Evolutionary conservation across 1,140 invertebrate species (phyloP).

Genomic region (Achatina immaculata): DNA sequence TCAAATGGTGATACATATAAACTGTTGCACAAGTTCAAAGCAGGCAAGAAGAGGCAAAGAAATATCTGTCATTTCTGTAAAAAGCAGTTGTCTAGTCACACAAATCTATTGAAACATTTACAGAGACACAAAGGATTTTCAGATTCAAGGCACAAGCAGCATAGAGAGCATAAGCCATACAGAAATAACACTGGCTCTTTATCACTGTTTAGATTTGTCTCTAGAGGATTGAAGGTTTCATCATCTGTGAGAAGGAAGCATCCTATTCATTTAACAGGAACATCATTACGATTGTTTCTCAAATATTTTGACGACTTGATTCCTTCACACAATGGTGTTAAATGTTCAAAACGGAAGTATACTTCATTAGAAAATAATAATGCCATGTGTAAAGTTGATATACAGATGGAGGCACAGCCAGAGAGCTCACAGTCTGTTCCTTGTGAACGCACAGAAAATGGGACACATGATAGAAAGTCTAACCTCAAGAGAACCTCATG

Average conservation of each 20-base stretch:
- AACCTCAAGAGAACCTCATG: background rate
- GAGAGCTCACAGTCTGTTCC: background rate
- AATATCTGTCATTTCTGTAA: constrained; percentile 28
- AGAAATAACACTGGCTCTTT: background rate
- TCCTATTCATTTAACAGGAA: background rate
- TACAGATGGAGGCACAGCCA: background rate
- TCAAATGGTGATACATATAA: background rate
- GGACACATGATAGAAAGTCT: background rate
- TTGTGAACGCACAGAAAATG: background rate
- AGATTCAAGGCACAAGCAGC: background rate
- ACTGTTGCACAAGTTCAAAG: background rate
- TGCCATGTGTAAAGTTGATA: background rate
- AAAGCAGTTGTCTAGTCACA: constrained; percentile 12
- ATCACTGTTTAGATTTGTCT: background rate
- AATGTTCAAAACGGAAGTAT: background rate
- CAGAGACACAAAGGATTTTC: constrained; percentile 26
- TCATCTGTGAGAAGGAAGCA: background rate
- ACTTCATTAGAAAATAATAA: background rate
- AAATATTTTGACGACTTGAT: constrained; percentile 10
- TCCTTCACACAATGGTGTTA: background rate
- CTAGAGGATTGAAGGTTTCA: background rate
- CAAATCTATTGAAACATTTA: constrained; percentile 33
- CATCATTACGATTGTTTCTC: background rate
- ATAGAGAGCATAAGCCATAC: background rate
- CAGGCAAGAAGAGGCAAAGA: background rate